Base-by-base conservation (phyloP, 2,797 vertebrate genomes). In the Falco naumanni region DNA sequence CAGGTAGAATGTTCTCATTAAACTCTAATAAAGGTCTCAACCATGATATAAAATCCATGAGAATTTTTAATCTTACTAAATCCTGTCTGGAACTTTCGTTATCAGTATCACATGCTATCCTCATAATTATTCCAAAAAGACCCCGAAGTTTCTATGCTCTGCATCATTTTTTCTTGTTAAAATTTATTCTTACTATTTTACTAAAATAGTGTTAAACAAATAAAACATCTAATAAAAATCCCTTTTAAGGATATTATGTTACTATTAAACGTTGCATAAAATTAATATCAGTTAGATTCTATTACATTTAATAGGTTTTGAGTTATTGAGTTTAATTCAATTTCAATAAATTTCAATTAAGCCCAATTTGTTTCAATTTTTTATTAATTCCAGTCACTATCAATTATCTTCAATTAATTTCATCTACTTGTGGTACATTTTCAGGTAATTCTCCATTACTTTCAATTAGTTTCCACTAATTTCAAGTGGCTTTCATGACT, bases 321-420 rank as follows among this genome's bases (percentile, higher is more conserved):
- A 97, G 89, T 97, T 98, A 97, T 96, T 97, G 94, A 95, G 88
- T 97, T 98, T 97, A 98, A 98, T 97, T 97, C 92, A 92, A 97
- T 98, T 98, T 97, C 97, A 97, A 98, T 98, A 98, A 94, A 97
- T 98, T 98, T 98, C 97, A 98, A 98, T 98, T 98, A 98, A 95
- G 90, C 87, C 45, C 28, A 96, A 95, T 97, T 97, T 98, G 93
- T 96, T 97, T 97, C 94, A 78, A 94, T 97, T 97, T 98, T 93
- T 98, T 98, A 97, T 98, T 98, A 98, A 98, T 98, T 97, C 96
- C 69, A 94, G 93, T 98, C 97, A 97, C 97, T 97, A 97, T 97
- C 96, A 98, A 97, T 98, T 98, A 97, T 96, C 80, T 98, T 97
- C 96, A 97, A 98, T 98, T 98, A 98, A 97, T 98, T 98, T 98